Conservation (phyloP, 1,140 invertebrate species). For the Orchestia grillus region DNA sequence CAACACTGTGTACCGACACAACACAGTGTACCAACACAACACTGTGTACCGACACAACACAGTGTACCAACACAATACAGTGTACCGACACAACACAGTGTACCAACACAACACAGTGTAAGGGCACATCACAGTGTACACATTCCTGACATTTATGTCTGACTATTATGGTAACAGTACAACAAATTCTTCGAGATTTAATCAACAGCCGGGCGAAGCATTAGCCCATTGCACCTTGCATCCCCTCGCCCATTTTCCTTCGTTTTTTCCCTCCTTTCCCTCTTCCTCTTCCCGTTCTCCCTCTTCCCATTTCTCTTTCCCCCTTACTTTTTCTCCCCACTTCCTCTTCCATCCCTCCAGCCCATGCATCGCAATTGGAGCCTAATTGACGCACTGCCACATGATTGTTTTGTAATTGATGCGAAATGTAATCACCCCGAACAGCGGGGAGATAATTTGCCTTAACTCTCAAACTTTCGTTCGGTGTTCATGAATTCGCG, state of each 20-base stretch:
- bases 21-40: neutral
- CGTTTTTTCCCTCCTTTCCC: too few relatives aligned
- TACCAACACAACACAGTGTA: neutral
- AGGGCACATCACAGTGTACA: neutral
- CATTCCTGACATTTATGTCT: too few relatives aligned
- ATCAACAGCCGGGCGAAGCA: neutral
- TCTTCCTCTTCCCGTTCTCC: too few relatives aligned
- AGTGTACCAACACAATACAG: neutral
- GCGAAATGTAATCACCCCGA: neutral
- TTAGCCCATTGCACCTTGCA: neutral
- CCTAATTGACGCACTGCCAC: neutral
- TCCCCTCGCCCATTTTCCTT: neutral
- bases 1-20: too few relatives aligned
- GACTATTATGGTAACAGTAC: too few relatives aligned
- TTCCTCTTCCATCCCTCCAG: neutral
- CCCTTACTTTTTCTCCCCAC: too few relatives aligned
- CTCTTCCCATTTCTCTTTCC: too few relatives aligned
- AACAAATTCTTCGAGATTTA: neutral
- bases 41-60: neutral
- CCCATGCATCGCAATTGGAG: too few relatives aligned
- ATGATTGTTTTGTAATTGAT: neutral
- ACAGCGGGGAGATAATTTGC: neutral
- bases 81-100: neutral
- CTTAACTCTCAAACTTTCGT: neutral
- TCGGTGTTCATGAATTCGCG: neutral